These are phyloP conservation scores for Rhabdornis inornatus DNA, from an alignment of 2,113 vertebrate species.

Conservation along the genomic window DNA sequence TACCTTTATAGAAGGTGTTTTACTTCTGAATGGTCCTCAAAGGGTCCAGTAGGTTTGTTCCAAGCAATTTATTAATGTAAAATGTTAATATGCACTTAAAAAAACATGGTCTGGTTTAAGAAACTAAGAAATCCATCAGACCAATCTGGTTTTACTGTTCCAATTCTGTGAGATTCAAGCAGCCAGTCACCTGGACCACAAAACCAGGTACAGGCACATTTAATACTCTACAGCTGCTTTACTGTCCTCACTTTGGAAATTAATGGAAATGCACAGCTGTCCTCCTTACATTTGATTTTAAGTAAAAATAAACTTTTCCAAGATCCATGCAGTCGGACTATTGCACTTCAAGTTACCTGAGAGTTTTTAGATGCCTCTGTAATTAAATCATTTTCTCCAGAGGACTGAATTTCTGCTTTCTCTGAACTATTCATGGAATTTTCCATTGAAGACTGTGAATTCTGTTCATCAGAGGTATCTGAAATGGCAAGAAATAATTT, in stretches of 20 bases:
- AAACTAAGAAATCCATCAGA: background rate
- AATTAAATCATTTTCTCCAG: conserved; percentile 81
- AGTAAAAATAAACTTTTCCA: background rate
- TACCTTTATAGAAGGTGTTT: background rate
- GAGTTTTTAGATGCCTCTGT: conserved; percentile 84
- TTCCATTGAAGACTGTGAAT: conserved; percentile 82
- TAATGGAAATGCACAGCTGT: background rate
- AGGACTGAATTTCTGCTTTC: conserved; percentile 84
- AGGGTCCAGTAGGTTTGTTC: background rate
- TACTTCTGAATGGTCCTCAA: background rate
- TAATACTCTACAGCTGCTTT: background rate
- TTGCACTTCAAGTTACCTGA: conserved; percentile 81
- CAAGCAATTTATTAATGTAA: background rate
- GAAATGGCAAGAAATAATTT: background rate
- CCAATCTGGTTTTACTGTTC: background rate
- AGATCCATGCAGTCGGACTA: background rate
- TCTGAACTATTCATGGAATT: conserved; percentile 83
- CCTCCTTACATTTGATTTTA: background rate
- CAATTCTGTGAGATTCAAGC: background rate
- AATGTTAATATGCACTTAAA: background rate
- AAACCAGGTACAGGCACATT: background rate
- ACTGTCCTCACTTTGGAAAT: background rate
- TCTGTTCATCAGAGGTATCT: conserved; percentile 80
- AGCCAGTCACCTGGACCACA: background rate
- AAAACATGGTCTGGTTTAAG: background rate